Evolutionary conservation across 2,113 vertebrate genomes (phyloP).

Genomic region (Phainopepla nitens): DNA sequence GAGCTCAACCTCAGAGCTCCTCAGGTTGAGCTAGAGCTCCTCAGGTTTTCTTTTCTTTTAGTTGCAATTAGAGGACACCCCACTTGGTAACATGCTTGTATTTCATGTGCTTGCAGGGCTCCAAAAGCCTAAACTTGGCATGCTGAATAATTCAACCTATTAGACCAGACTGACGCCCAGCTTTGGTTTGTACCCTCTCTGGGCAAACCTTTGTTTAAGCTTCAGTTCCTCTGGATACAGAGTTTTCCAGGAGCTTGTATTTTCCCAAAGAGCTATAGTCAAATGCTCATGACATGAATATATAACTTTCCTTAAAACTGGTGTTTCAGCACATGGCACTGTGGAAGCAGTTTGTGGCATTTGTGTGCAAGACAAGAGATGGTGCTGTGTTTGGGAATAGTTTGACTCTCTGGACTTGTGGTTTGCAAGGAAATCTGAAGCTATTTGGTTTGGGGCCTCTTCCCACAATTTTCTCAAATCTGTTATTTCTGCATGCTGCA

Average conservation of each 20-base stretch:
- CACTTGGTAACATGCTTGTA: not conserved
- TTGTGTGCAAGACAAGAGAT: not conserved
- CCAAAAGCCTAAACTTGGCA: not conserved
- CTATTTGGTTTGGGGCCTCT: not conserved
- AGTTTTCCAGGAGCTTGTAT: not conserved
- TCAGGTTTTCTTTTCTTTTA: not conserved
- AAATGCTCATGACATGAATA: not conserved
- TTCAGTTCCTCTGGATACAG: not conserved
- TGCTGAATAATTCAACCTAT: not conserved
- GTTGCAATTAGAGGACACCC: not conserved
- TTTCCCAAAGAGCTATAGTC: not conserved
- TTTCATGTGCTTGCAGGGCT: not conserved
- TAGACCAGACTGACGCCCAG: not conserved
- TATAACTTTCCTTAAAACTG: not conserved
- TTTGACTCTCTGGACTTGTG: not conserved
- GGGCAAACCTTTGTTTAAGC: not conserved
- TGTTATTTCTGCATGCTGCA: not conserved
- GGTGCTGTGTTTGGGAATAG: not conserved
- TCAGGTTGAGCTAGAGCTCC: not conserved
- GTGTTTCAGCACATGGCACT: not conserved
- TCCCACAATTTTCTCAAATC: not conserved
- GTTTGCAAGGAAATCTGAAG: not conserved
- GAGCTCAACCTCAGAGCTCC: not conserved
- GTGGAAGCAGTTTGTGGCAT: not conserved
- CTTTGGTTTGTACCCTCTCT: not conserved